Evolutionary conservation across 2,888 invertebrate genomes (phyloP), one percentile per base, ranked within the genome.

Genomic region (Baccha elongata): DNA sequence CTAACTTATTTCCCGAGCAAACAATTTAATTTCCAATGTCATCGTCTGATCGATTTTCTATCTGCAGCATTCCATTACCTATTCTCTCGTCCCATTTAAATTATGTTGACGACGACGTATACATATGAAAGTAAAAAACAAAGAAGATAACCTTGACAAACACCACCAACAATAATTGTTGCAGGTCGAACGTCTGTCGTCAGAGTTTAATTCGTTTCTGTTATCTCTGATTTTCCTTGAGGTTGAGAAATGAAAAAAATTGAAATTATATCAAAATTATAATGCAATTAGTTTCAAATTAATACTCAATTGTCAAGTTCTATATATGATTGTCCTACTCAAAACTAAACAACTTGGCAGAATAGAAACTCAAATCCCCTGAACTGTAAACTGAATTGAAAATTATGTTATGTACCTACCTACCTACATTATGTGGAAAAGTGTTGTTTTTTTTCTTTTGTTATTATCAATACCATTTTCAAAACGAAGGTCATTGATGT

Each of bases 101-200:
- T 17, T 8, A 23, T 21, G 5, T 1, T 13, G 50, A 55, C 32
- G 17, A 46, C 37, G 5, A 29, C 40, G 64, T 26, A 50, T 32
- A 15, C 35, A 72, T 52, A 67, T 67, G 72, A 68, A 79, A 73
- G 60, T 68, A 62, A 73, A 79, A 68, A 68, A 53, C 67, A 53
- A 79, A 72, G 13, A 37, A 46, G 50, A 68, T 48, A 79, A 79
- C 79, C 79, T 79, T 79, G 79, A 73, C 72, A 79, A 72, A 79
- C 67, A 60, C 60, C 65, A 62, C 65, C 60, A 65, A 65, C 55
- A 67, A 73, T 52, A 79, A 62, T 73, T 73, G 67, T 73, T 73
- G 78, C 67, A 60, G 29, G 52, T 21, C 37, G 35, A 42, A 10
- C 35, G 35, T 23, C 15, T 40, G 48, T 60, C 17, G n/a, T 60